Percentiles rank a stretch among this genome's conserved stretches.
phyloP scores from a whole-genome alignment of 92 coral and sea anemone genomes.

The Heteractis magnifica region DNA sequence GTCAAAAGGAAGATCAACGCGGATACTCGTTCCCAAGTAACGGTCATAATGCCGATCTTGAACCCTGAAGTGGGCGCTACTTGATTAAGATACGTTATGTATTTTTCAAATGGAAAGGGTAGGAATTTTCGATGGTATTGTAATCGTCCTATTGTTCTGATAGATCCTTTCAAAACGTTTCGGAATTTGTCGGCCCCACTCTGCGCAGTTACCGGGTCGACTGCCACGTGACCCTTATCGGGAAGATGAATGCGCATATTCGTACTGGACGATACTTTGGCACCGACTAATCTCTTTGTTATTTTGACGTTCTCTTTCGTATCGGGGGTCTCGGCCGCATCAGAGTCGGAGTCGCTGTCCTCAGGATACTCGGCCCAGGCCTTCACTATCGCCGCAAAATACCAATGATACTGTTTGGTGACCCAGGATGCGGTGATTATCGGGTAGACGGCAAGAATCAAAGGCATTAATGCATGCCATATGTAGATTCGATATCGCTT shows the following conservation, averaged over 20 bases:
- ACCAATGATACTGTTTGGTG: conserved; percentile 84
- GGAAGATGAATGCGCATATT: conserved; percentile 43
- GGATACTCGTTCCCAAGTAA: conserved; percentile 88
- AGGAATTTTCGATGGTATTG: conserved; percentile 44
- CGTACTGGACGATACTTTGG: neutral
- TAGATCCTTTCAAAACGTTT: conserved; percentile 49
- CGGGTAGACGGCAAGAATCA: conserved; percentile 70
- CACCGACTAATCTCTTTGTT: neutral
- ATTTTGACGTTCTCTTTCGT: neutral
- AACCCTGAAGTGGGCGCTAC: conserved; percentile 73
- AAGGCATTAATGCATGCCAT: conserved; percentile 73
- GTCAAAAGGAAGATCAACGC: conserved; percentile 68
- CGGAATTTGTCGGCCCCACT: conserved; percentile 17
- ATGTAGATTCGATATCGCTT: conserved; percentile 58
- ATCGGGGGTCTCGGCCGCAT: conserved; percentile 33
- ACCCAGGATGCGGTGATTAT: conserved; percentile 83
- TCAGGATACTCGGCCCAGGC: conserved; percentile 92
- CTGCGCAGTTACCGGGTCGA: conserved; percentile 10
- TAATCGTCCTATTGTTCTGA: conserved; percentile 57
- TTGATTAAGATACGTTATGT: conserved; percentile 68
- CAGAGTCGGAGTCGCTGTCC: conserved; percentile 61
- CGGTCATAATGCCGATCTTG: conserved; percentile 59
- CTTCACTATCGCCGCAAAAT: conserved; percentile 70
- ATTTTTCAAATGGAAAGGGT: conserved; percentile 73
- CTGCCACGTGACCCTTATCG: conserved; percentile 37